phyloP scores from a whole-genome alignment of 37 sponge, comb jelly and placozoan species.

The Hexactinellida sp. region DNA sequence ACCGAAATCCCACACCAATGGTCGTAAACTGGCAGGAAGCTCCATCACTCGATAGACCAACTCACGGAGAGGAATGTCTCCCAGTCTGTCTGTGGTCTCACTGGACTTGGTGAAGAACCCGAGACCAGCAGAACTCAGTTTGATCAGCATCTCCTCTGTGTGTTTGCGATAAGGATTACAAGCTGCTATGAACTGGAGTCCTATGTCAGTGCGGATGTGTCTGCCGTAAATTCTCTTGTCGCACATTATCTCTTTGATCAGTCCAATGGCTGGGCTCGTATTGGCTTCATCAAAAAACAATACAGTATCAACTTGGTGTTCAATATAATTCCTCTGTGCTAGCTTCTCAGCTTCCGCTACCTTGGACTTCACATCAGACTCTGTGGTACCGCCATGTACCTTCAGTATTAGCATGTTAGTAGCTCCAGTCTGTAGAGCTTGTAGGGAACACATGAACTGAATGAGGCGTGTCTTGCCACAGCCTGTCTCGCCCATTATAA shows the following conservation, averaged over 20 bases:
- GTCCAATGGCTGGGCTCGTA: slow-evolving; percentile 39
- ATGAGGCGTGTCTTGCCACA: slow-evolving; percentile 94
- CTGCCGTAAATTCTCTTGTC: slow-evolving; percentile 29
- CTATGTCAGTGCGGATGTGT: neutral
- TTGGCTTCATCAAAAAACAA: slow-evolving; percentile 64
- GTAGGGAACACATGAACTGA: slow-evolving; percentile 72
- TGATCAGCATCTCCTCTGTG: neutral
- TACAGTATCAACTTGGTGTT: slow-evolving; percentile 31
- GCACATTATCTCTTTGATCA: slow-evolving; percentile 56
- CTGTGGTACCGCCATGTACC: slow-evolving; percentile 51
- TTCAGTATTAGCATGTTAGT: slow-evolving; percentile 13
- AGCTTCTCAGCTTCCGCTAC: slow-evolving; percentile 32
- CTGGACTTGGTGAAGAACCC: neutral
- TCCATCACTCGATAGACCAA: slow-evolving; percentile 85
- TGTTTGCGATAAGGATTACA: slow-evolving; percentile 47
- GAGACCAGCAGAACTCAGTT: slow-evolving; percentile 14
- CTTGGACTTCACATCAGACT: slow-evolving; percentile 21
- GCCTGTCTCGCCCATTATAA: slow-evolving; percentile 98
- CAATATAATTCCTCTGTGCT: slow-evolving; percentile 10
- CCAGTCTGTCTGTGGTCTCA: slow-evolving; percentile 10
- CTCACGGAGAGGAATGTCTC: slow-evolving; percentile 65
- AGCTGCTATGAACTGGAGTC: slow-evolving; percentile 47
- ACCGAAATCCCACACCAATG: slow-evolving; percentile 93
- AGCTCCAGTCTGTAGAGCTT: slow-evolving; percentile 17
- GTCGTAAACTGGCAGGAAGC: slow-evolving; percentile 73